Evolutionary conservation across 2,888 invertebrate species (phyloP).

Genomic region (Heliconius hortense): DNA sequence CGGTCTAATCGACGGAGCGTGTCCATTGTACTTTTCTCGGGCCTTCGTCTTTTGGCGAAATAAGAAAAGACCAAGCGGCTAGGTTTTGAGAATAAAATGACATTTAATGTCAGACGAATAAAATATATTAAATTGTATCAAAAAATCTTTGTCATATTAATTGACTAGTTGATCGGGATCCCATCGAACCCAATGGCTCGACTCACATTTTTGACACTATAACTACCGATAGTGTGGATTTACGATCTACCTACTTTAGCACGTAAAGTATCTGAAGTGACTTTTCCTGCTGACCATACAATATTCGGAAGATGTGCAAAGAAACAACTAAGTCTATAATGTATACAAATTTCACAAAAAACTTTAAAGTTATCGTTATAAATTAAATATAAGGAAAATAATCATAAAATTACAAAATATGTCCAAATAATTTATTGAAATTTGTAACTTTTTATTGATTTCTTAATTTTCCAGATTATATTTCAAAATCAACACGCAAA

Average conservation of each 20-base stretch:
- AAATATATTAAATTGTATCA: too few relatives aligned
- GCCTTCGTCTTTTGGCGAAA: too few relatives aligned
- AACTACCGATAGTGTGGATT: too few relatives aligned
- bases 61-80: too few relatives aligned
- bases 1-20: too few relatives aligned
- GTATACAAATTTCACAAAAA: background rate
- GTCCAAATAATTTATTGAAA: background rate
- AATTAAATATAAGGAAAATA: background rate
- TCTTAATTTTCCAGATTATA: background rate
- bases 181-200: background rate
- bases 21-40: too few relatives aligned
- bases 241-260: background rate
- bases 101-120: too few relatives aligned
- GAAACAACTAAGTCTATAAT: background rate
- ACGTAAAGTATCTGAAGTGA: background rate
- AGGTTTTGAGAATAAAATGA: too few relatives aligned
- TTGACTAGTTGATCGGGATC: too few relatives aligned
- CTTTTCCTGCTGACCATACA: background rate
- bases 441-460: background rate
- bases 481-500: background rate
- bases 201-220: too few relatives aligned
- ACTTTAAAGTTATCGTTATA: background rate
- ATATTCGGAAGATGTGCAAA: background rate
- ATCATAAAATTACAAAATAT: background rate
- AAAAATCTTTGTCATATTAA: too few relatives aligned